A percentile compares a stretch with the other conserved stretches of the same genome.
Evolutionary conservation across 2,113 vertebrate genomes (phyloP).

Genomic region (Urocolius indicus): DNA sequence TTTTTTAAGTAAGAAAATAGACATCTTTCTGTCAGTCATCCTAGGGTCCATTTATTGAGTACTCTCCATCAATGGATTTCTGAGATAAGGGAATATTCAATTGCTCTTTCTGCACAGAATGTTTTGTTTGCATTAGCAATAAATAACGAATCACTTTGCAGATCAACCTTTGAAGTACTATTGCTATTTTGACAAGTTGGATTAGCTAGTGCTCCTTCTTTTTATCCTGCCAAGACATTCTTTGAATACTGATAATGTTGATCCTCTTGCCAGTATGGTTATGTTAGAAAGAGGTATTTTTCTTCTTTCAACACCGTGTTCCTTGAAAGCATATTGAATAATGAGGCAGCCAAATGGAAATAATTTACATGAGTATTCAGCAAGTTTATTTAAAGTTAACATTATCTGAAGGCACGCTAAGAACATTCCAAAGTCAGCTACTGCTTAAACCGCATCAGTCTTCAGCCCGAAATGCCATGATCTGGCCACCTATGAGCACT

Average conservation of each 20-base stretch:
- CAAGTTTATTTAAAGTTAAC: conserved; percentile 77
- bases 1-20: background rate
- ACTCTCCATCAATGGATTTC: background rate
- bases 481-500: background rate
- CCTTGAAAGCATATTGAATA: conserved; percentile 85
- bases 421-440: conserved; percentile 39
- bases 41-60: background rate
- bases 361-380: conserved; percentile 76
- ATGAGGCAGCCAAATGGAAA: conserved; percentile 77
- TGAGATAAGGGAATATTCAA: background rate
- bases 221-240: conserved; percentile 84
- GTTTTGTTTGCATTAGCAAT: conserved; percentile 65
- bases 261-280: conserved; percentile 83
- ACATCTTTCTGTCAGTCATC: background rate
- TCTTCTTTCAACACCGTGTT: conserved; percentile 83
- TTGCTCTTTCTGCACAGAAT: conserved; percentile 22
- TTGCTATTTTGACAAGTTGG: conserved; percentile 83
- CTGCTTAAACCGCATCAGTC: conserved; percentile 14
- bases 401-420: conserved; percentile 64
- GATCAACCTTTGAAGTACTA: conserved; percentile 73
- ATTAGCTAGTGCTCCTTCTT: conserved; percentile 80
- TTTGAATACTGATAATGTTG: conserved; percentile 83
- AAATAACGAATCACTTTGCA: conserved; percentile 76
- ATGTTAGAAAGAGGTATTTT: conserved; percentile 84
- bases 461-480: background rate